Conservation (phyloP, 2,888 invertebrate genomes). For the Didymodactylos carnosus region DNA sequence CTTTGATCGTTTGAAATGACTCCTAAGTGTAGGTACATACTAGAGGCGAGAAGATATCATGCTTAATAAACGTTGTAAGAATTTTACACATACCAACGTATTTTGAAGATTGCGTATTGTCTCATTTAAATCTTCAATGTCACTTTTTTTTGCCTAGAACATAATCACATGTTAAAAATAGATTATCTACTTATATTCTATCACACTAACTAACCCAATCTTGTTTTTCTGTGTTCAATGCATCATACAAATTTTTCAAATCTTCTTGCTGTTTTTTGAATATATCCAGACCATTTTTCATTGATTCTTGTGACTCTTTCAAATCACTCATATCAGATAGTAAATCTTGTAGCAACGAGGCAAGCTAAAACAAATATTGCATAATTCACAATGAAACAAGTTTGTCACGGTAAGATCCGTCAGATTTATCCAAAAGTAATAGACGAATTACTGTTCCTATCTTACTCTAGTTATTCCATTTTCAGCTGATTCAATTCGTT, state of each 20-base stretch:
- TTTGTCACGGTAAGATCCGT: no score
- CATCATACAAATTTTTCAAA: not conserved
- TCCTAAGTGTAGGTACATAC: no score
- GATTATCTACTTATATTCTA: not conserved
- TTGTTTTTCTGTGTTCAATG: not conserved
- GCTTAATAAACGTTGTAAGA: no score
- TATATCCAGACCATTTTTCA: not conserved
- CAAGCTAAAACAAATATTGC: not conserved
- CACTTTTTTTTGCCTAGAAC: not conserved
- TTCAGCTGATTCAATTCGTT: conserved; percentile 13
- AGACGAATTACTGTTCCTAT: not conserved
- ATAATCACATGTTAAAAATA: not conserved
- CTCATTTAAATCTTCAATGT: not conserved
- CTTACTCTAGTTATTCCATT: conserved; percentile 13
- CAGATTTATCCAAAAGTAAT: no score
- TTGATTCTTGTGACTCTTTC: not conserved
- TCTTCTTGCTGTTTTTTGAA: not conserved
- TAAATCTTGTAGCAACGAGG: conserved; percentile 13
- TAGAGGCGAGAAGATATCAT: no score
- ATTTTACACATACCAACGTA: not conserved
- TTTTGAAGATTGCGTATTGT: not conserved
- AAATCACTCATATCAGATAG: conserved; percentile 8
- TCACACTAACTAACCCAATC: not conserved
- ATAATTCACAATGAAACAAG: no score
- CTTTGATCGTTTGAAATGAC: no score